Conservation (phyloP, 1,140 invertebrate genomes). For the Bombus terrestris region DNA sequence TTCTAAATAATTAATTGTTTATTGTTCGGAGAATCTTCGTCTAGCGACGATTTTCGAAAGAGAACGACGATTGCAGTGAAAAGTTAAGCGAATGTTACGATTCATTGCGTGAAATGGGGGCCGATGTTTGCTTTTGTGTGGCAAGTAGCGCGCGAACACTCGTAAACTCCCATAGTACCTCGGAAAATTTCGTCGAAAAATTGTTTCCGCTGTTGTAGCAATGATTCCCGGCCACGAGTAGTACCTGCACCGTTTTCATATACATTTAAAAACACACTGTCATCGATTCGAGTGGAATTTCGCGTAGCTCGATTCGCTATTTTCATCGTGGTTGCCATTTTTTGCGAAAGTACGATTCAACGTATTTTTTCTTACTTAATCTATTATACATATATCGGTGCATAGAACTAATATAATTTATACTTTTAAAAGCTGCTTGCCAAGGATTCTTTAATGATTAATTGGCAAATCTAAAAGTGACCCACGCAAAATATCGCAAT, state of each 20-base stretch:
- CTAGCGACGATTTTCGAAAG: background rate
- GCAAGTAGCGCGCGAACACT: background rate
- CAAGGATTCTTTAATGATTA: background rate
- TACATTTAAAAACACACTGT: constrained; percentile 31
- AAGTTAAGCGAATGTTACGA: background rate
- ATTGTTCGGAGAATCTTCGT: background rate
- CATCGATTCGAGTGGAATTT: constrained; percentile 58
- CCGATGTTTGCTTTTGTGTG: background rate
- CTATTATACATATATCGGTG: background rate
- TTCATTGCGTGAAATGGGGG: background rate
- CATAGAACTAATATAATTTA: background rate
- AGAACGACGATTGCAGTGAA: background rate
- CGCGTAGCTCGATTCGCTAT: constrained; percentile 8
- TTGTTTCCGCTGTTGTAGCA: background rate
- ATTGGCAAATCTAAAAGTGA: background rate
- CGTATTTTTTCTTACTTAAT: no score
- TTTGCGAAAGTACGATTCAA: background rate
- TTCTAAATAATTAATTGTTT: background rate
- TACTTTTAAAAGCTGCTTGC: no score
- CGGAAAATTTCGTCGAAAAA: constrained; percentile 10
- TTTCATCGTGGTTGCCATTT: background rate
- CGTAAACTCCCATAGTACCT: background rate
- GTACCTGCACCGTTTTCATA: constrained; percentile 1
- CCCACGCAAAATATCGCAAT: background rate
- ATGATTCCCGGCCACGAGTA: background rate